A percentile compares a stretch with the other conserved stretches of the same genome.
These are phyloP conservation scores for Quiscalus mexicanus DNA, from an alignment of 2,113 vertebrate species.

Conservation along the genomic window DNA sequence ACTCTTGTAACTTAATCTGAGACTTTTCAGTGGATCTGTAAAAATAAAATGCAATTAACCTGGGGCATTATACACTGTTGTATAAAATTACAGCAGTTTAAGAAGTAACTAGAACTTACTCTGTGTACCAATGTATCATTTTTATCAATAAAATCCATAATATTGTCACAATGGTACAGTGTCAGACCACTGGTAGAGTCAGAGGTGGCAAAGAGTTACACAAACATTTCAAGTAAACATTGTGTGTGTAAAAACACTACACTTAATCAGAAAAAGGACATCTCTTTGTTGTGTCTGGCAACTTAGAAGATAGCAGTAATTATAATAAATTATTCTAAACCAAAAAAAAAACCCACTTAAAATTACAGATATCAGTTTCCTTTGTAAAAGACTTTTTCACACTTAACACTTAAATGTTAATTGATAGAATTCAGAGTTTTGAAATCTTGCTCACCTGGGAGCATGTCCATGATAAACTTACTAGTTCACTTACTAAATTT, in stretches of 20 bases:
- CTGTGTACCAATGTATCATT: not conserved
- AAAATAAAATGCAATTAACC: not conserved
- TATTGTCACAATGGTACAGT: not conserved
- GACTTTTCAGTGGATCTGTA: not conserved
- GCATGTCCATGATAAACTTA: not conserved
- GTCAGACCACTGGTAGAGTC: not conserved
- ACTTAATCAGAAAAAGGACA: not conserved
- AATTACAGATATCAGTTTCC: not conserved
- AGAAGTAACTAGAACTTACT: not conserved
- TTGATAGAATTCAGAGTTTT: not conserved
- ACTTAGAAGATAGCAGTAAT: not conserved
- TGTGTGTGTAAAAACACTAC: not conserved
- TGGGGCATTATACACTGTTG: not conserved
- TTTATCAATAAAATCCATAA: not conserved
- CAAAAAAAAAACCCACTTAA: rapidly evolving
- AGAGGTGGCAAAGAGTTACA: not conserved
- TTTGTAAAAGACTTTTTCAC: not conserved
- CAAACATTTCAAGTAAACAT: not conserved
- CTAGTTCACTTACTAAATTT: not conserved
- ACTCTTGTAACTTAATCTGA: not conserved
- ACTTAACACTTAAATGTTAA: not conserved
- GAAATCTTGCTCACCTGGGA: not conserved
- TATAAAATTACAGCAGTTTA: not conserved
- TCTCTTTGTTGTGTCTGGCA: not conserved
- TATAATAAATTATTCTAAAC: not conserved